Conservation (phyloP, 2,888 invertebrate genomes). For the Ornithoptera alexandrae region DNA sequence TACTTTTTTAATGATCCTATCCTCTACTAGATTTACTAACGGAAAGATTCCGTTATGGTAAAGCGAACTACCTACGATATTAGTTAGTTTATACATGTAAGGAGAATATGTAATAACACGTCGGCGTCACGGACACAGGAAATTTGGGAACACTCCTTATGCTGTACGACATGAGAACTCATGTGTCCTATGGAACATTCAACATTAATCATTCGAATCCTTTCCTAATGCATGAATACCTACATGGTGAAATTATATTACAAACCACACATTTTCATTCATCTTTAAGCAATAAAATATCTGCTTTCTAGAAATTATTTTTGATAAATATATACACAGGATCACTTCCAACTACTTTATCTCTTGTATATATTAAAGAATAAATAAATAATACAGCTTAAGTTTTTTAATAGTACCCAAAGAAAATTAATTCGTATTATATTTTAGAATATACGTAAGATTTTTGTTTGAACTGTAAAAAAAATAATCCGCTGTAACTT, state of each 20-base stretch:
- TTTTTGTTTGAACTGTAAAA: no score
- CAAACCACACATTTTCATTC: neutral
- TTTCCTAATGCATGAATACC: neutral
- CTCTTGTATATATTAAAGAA: no score
- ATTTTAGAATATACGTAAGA: no score
- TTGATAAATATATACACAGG: no score
- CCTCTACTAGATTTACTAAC: no score
- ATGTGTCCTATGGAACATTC: conserved; percentile 4
- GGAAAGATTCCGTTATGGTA: no score
- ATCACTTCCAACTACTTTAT: no score
- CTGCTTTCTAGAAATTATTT: neutral
- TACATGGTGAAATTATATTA: conserved; percentile 5
- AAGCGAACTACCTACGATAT: neutral
- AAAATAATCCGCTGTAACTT: no score
- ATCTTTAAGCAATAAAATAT: neutral
- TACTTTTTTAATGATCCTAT: no score
- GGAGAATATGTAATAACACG: neutral
- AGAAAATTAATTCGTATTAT: no score
- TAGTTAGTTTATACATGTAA: neutral
- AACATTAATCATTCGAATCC: conserved; percentile 13
- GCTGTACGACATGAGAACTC: conserved; percentile 1
- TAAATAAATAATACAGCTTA: neutral
- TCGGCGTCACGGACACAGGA: conserved; percentile 14
- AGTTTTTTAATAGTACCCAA: neutral
- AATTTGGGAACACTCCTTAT: conserved; percentile 18